Evolutionary conservation across 2,888 invertebrate species (phyloP), one percentile per base, ranked within the genome.

Genomic region (Cataglyphis livida): DNA sequence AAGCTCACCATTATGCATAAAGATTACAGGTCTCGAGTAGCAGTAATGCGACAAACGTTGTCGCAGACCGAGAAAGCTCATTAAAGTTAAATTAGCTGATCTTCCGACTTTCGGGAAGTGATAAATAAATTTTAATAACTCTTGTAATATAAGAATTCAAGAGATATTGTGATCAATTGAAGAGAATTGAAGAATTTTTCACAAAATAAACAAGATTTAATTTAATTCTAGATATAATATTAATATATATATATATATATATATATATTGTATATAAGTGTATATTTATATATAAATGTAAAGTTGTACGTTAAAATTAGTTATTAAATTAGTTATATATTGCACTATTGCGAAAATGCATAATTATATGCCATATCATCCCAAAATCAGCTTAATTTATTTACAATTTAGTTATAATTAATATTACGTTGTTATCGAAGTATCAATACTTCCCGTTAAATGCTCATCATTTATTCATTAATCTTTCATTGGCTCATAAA

Each of bases 81-180:
- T 73, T 73, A 73, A 73, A 73, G 28, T 61, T 61, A 57, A 73
- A 73, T 73, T 41, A 73, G 25, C 1, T 41, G 44, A 44, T 73
- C 18, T 44, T 59, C 15, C n/a, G 41, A 70, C 32, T 62, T 73
- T 44, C n/a, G 32, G 21, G 7, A 44, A 62, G 62, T 73, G 15
- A 7, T 44, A 61, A 73, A 73, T 73, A 61, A 62, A 73, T 73
- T 73, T 73, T 61, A 73, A 73, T 73, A 59, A 73, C 0, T 15
- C 32, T 28, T 44, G 73, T 18, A 41, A 64, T 15, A 12, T 32
- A 71, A 71, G 21, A 35, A 57, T 32, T 61, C 12, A 44, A 28
- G 15, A 32, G 18, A 41, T 73, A 25, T 44, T 15, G 44, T 4
- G 4, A 44, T 44, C 12, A 44, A 44, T 44, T 44, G 44, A 44